phyloP scores from a whole-genome alignment of 1,140 invertebrate genomes.

The Drosophila sp. region DNA sequence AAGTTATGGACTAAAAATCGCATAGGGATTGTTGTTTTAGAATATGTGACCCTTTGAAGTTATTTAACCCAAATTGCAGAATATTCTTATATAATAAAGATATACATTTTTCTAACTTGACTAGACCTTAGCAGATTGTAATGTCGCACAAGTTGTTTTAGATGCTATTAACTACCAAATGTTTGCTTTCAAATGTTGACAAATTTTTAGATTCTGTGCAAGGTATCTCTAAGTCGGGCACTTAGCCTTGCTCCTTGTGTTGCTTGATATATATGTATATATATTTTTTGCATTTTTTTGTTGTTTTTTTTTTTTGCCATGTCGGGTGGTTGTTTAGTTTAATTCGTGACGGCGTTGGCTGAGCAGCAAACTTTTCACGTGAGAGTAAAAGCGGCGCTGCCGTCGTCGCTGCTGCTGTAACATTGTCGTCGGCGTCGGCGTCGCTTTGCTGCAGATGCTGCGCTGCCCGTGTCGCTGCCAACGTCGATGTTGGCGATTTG shows the following conservation, averaged over 20 bases:
- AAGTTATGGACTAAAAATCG: too few species aligned
- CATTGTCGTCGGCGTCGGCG: conserved; percentile 54
- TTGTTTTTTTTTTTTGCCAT: conserved; percentile 45
- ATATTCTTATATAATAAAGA: too few species aligned
- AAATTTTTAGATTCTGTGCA: neutral
- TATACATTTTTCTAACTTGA: too few species aligned
- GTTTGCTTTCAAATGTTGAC: too few species aligned
- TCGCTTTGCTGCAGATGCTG: conserved; percentile 38
- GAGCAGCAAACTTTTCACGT: conserved; percentile 73
- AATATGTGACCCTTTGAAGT: too few species aligned
- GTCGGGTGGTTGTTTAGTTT: conserved; percentile 72
- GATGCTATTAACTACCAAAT: too few species aligned
- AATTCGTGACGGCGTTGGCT: conserved; percentile 71
- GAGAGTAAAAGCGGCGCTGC: conserved; percentile 72
- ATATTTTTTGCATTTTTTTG: too few species aligned
- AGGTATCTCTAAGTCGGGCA: conserved; percentile 32
- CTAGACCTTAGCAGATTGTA: too few species aligned
- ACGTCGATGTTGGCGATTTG: conserved; percentile 59
- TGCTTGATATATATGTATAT: conserved; percentile 17
- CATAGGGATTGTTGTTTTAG: too few species aligned
- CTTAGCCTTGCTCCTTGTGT: neutral
- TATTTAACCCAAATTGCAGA: too few species aligned
- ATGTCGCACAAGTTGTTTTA: too few species aligned
- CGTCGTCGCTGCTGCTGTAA: conserved; percentile 23
- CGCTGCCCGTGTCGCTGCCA: conserved; percentile 1